Conservation (phyloP, 2,113 vertebrate genomes). For the Amblyornis subalaris region DNA sequence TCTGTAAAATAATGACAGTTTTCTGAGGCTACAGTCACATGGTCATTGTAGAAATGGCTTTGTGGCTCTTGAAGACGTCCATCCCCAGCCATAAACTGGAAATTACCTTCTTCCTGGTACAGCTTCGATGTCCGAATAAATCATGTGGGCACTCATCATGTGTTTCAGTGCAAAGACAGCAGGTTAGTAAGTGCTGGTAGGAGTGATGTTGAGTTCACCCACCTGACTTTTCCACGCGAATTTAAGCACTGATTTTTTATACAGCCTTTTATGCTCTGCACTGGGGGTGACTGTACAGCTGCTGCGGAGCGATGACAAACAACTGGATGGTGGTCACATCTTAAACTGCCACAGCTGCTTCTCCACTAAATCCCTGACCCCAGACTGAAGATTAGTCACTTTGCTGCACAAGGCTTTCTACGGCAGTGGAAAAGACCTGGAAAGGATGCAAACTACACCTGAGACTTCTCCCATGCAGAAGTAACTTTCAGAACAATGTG, state of each 20-base stretch:
- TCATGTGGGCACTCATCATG: background rate
- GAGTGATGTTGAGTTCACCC: background rate
- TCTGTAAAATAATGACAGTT: background rate
- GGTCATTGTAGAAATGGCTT: background rate
- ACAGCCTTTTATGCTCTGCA: background rate
- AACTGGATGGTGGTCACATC: background rate
- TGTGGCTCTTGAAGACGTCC: background rate
- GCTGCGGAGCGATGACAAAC: background rate
- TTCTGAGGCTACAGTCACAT: background rate
- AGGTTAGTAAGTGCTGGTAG: background rate
- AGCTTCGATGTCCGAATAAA: background rate
- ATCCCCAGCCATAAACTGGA: background rate
- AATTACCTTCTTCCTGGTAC: slow-evolving; percentile 36
- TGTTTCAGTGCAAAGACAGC: background rate
- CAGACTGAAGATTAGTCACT: background rate
- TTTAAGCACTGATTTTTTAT: background rate
- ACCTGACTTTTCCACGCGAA: background rate
- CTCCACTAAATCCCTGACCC: background rate
- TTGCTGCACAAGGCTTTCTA: background rate
- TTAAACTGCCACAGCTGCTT: background rate
- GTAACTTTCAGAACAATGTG: background rate
- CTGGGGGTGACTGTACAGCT: background rate
- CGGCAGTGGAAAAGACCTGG: background rate
- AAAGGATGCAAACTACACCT: background rate
- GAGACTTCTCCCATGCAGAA: background rate